Conservation (phyloP, 2,113 vertebrate genomes). For the Anoplopoma fimbria region DNA sequence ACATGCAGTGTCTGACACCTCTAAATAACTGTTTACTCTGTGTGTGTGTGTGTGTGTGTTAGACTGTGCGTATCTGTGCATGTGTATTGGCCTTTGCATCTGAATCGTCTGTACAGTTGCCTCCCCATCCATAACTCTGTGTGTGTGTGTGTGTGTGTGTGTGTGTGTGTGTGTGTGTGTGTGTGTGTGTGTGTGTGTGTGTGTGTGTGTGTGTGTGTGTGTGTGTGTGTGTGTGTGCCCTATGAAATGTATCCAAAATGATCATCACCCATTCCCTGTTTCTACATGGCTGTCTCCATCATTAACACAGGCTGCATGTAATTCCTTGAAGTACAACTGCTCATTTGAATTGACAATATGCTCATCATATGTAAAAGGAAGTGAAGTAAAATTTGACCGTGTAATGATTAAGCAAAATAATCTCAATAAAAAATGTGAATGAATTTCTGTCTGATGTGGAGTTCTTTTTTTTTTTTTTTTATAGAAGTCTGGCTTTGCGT, state of each 20-base stretch:
- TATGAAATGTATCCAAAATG: slow-evolving; percentile 68
- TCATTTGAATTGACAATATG: slow-evolving; percentile 59
- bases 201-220: slow-evolving; percentile 12
- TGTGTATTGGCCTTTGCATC: slow-evolving; percentile 53
- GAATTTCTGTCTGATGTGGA: slow-evolving; percentile 47
- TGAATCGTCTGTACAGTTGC: slow-evolving; percentile 40
- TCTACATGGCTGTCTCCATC: slow-evolving; percentile 52
- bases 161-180: slow-evolving; percentile 16
- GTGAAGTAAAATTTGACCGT: slow-evolving; percentile 38
- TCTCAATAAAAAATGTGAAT: slow-evolving; percentile 65
- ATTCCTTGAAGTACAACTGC: slow-evolving; percentile 51
- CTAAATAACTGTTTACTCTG: slow-evolving; percentile 80
- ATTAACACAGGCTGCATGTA: slow-evolving; percentile 54
- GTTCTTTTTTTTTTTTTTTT: slow-evolving; percentile 37
- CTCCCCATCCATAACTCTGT: slow-evolving; percentile 33
- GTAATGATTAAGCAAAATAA: slow-evolving; percentile 51
- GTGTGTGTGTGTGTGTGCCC: slow-evolving; percentile 27
- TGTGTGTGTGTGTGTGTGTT: slow-evolving; percentile 30
- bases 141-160: not conserved
- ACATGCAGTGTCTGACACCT: slow-evolving; percentile 78
- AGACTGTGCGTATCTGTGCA: slow-evolving; percentile 38
- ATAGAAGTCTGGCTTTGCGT: not conserved
- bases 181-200: slow-evolving; percentile 19
- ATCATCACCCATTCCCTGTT: slow-evolving; percentile 49
- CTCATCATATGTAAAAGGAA: slow-evolving; percentile 41